phyloP scores from a whole-genome alignment of 2,888 invertebrate genomes.

The Anaspis maculata region DNA sequence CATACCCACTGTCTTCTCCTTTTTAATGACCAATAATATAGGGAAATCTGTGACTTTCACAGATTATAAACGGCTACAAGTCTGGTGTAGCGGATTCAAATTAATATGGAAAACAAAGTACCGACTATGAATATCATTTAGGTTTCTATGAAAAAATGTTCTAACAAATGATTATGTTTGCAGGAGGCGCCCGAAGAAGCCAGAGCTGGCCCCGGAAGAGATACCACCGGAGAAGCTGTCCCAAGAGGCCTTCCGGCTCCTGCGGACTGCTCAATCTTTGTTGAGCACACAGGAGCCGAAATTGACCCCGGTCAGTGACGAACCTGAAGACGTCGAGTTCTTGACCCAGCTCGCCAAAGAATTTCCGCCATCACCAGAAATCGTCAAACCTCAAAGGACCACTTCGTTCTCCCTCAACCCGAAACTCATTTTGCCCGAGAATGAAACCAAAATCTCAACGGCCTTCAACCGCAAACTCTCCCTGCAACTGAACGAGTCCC shows the following conservation, averaged over 20 bases:
- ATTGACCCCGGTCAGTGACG: constrained; percentile 38
- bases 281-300: constrained; percentile 56
- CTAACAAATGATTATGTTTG: constrained; percentile 7
- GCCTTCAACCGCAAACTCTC: constrained; percentile 37
- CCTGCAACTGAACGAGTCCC: constrained; percentile 29
- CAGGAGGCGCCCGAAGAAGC: constrained; percentile 39
- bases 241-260: constrained; percentile 57
- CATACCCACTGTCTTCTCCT: too few species aligned
- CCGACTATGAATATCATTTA: too few species aligned
- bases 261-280: constrained; percentile 57
- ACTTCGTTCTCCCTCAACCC: constrained; percentile 35
- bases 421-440: constrained; percentile 31
- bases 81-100: too few species aligned
- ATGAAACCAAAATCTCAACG: constrained; percentile 28
- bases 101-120: too few species aligned
- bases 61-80: too few species aligned
- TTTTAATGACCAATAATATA: too few species aligned
- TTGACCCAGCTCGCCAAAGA: constrained; percentile 37
- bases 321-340: constrained; percentile 33
- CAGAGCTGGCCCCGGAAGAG: constrained; percentile 41
- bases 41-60: too few species aligned
- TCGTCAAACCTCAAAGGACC: constrained; percentile 26
- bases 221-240: constrained; percentile 55
- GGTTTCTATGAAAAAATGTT: not conserved
- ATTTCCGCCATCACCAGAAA: constrained; percentile 28